Conservation (phyloP, 2,888 invertebrate species). For the Callyntrura guangdongensis region DNA sequence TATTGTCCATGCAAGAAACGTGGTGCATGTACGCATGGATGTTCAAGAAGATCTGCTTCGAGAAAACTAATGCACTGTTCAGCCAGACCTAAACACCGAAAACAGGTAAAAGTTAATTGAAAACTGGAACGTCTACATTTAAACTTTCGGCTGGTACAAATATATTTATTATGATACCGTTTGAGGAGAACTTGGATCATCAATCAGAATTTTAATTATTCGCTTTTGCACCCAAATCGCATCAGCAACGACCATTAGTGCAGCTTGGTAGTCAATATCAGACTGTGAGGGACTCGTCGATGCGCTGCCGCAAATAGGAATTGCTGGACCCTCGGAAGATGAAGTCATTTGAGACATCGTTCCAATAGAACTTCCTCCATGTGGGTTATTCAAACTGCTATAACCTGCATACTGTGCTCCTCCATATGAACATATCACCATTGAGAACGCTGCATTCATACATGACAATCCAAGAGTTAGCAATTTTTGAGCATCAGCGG, state of each 20-base stretch:
- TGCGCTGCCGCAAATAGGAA: not conserved
- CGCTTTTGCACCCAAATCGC: constrained; percentile 83
- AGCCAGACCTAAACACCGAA: constrained; percentile 82
- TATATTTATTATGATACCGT: constrained; percentile 65
- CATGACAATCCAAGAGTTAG: constrained; percentile 80
- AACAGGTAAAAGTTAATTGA: not conserved
- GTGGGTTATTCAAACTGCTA: constrained; percentile 25
- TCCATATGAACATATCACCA: constrained; percentile 81
- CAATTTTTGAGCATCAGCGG: constrained; percentile 81
- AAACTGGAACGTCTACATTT: not conserved
- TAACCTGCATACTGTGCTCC: constrained; percentile 32
- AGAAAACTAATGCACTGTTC: constrained; percentile 81
- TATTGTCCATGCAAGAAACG: constrained; percentile 74
- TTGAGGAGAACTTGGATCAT: constrained; percentile 83
- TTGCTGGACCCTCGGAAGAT: not conserved
- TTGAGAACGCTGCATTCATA: constrained; percentile 82
- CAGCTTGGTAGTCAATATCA: constrained; percentile 82
- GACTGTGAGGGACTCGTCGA: constrained; percentile 61
- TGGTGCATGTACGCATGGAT: constrained; percentile 83
- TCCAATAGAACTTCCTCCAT: constrained; percentile 38
- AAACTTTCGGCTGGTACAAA: too few species aligned
- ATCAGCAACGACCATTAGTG: constrained; percentile 82
- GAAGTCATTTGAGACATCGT: not conserved
- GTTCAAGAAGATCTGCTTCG: constrained; percentile 81
- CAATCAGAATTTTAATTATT: constrained; percentile 82